phyloP scores from a whole-genome alignment of 1,140 invertebrate species.

The Meteorus sp. region DNA sequence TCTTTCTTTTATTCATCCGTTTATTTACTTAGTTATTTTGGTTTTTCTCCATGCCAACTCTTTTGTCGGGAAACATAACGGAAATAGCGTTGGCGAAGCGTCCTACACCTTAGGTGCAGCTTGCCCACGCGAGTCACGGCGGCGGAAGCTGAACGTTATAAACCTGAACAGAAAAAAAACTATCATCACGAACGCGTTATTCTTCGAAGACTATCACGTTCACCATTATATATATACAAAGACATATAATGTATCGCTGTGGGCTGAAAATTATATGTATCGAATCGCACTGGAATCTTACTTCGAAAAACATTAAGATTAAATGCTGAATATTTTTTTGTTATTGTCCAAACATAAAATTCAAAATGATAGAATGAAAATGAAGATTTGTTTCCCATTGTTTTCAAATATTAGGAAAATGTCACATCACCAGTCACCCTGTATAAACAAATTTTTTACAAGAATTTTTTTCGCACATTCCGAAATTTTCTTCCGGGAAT shows the following conservation, averaged over 20 bases:
- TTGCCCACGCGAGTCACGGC: conserved; percentile 30
- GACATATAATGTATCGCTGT: background rate
- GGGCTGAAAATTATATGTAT: conserved; percentile 15
- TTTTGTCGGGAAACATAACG: conserved; percentile 25
- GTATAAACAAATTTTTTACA: too few species aligned
- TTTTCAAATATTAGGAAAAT: too few species aligned
- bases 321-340: background rate
- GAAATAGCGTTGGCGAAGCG: conserved; percentile 31
- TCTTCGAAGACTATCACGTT: background rate
- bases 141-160: conserved; percentile 11
- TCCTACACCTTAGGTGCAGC: conserved; percentile 27
- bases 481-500: too few species aligned
- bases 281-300: conserved; percentile 14
- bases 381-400: too few species aligned
- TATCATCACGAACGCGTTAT: background rate
- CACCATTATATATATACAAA: conserved; percentile 6
- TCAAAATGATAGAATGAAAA: too few species aligned
- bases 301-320: too few species aligned
- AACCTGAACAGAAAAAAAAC: background rate
- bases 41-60: background rate
- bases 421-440: too few species aligned
- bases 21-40: background rate
- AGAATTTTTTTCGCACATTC: too few species aligned
- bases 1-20: background rate
- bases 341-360: too few species aligned